Conservation (phyloP, 2,797 vertebrate genomes). For the Rhabdomys pumilio region DNA sequence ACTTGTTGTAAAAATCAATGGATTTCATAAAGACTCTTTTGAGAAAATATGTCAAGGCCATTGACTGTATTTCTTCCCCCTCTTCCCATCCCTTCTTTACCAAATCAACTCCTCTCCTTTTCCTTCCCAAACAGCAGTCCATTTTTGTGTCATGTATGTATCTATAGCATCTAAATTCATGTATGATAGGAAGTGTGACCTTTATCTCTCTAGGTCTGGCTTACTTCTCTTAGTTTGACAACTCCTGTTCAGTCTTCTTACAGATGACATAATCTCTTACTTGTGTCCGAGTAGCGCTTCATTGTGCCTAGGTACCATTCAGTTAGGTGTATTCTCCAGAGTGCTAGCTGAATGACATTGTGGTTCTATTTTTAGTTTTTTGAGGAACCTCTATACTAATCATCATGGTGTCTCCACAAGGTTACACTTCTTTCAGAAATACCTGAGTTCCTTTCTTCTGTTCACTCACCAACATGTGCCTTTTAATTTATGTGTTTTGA, state of each 20-base stretch:
- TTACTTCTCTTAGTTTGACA: background rate
- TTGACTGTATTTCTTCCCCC: background rate
- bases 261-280: background rate
- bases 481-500: background rate
- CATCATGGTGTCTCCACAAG: too few species aligned
- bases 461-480: background rate
- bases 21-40: background rate
- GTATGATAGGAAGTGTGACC: background rate
- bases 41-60: background rate
- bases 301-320: background rate
- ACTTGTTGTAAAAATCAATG: background rate
- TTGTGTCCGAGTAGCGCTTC: background rate
- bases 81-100: background rate
- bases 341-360: background rate
- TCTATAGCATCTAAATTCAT: background rate
- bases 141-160: background rate
- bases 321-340: background rate
- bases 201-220: background rate
- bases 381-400: background rate
- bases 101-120: background rate
- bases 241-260: background rate
- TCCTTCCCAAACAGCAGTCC: background rate
- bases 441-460: background rate
- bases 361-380: background rate
- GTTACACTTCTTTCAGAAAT: background rate